Evolutionary conservation across 2,113 vertebrate species (phyloP).

Genomic region (Thinocorus orbignyianus): DNA sequence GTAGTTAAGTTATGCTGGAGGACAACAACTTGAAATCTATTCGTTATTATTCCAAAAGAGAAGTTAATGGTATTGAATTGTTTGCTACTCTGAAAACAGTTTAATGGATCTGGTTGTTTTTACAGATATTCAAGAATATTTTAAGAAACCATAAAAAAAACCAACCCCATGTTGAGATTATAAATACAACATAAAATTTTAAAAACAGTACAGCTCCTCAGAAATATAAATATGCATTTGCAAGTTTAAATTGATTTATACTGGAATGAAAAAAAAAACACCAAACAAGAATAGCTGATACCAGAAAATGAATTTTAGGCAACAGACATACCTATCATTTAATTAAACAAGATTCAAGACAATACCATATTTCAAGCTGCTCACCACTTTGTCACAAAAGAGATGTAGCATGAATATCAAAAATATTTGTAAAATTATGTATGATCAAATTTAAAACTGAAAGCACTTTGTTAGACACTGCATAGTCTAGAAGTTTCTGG

Average conservation of each 20-base stretch:
- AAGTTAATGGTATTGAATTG: background rate
- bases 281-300: background rate
- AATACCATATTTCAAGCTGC: background rate
- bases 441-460: background rate
- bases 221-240: background rate
- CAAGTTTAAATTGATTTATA: background rate
- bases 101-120: background rate
- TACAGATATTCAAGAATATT: background rate
- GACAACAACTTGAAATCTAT: background rate
- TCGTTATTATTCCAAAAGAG: background rate
- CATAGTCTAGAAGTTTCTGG: background rate
- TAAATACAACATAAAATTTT: background rate
- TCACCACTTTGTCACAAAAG: background rate
- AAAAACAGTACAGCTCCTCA: background rate
- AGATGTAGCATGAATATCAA: background rate
- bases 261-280: background rate
- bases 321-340: background rate
- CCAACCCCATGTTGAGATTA: background rate
- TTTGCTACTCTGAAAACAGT: background rate
- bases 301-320: background rate
- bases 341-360: background rate
- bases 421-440: background rate
- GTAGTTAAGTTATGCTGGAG: background rate
- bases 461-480: background rate
- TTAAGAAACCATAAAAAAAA: background rate